phyloP scores from a whole-genome alignment of 2,888 invertebrate species.

The Drosophila atroscutellata region DNA sequence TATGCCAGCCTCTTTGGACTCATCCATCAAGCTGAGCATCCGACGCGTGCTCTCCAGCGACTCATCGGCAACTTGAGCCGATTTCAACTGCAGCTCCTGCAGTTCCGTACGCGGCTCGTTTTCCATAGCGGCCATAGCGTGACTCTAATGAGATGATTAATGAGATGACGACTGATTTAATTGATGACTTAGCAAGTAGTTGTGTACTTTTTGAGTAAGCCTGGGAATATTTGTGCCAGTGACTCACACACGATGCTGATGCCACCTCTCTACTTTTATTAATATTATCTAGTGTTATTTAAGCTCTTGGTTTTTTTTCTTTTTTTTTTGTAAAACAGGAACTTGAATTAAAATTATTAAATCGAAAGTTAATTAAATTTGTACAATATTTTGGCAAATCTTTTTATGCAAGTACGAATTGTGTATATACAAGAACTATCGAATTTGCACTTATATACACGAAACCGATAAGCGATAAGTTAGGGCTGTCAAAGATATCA shows the following conservation, averaged over 20 bases:
- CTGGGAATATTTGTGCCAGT: conserved; percentile 44
- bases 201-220: conserved; percentile 38
- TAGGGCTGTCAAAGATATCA: conserved; percentile 15
- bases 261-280: conserved; percentile 14
- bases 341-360: conserved; percentile 19
- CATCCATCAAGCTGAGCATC: conserved; percentile 79
- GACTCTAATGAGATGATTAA: conserved; percentile 1
- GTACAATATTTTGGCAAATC: conserved; percentile 47
- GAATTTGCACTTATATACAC: conserved; percentile 7
- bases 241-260: conserved; percentile 60
- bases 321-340: conserved; percentile 23
- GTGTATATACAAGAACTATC: conserved; percentile 54
- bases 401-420: conserved; percentile 51
- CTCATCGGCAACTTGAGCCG: conserved; percentile 80
- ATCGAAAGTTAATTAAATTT: conserved; percentile 24
- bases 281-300: conserved; percentile 5
- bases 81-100: conserved; percentile 80
- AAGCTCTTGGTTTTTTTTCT: conserved; percentile 14
- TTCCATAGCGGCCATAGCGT: conserved; percentile 71
- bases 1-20: conserved; percentile 82
- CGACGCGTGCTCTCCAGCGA: conserved; percentile 81
- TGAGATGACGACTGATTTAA: conserved; percentile 3
- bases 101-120: conserved; percentile 79
- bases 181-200: conserved; percentile 62
- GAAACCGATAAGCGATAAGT: conserved; percentile 26